Percentiles rank a stretch among this genome's conserved stretches.
phyloP scores from a whole-genome alignment of 2,113 vertebrate species.

The Scatophagus argus region DNA sequence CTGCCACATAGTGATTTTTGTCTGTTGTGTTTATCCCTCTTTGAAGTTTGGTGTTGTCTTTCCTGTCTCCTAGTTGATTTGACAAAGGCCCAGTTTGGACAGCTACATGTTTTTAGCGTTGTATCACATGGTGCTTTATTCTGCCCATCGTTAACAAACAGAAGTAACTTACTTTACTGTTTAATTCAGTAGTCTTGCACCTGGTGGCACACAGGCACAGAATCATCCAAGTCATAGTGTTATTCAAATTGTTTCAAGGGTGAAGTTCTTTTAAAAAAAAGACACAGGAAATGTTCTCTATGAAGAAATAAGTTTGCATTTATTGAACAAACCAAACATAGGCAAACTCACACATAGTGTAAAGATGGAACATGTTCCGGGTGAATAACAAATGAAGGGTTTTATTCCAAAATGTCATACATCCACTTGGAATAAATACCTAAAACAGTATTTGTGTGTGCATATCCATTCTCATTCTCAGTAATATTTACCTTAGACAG shows the following conservation, averaged over 20 bases:
- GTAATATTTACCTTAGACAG: slow-evolving; percentile 9
- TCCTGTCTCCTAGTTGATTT: too few relatives aligned
- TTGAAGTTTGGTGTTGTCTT: too few relatives aligned
- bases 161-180: neutral
- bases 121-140: neutral
- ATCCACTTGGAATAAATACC: slow-evolving; percentile 21
- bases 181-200: neutral
- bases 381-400: slow-evolving; percentile 67
- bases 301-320: slow-evolving; percentile 82
- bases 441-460: slow-evolving; percentile 19
- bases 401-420: slow-evolving; percentile 61
- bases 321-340: slow-evolving; percentile 78
- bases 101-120: too few relatives aligned
- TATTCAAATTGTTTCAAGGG: neutral
- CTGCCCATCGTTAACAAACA: neutral
- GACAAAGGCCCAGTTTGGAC: too few relatives aligned
- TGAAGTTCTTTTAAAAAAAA: neutral
- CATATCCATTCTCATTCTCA: slow-evolving; percentile 14
- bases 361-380: slow-evolving; percentile 73
- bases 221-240: neutral
- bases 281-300: slow-evolving; percentile 2
- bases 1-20: too few relatives aligned
- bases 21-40: too few relatives aligned
- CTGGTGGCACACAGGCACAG: neutral
- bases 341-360: slow-evolving; percentile 76